Conservation (phyloP, 1,140 invertebrate genomes). For the Luehdorfia chinensis region DNA sequence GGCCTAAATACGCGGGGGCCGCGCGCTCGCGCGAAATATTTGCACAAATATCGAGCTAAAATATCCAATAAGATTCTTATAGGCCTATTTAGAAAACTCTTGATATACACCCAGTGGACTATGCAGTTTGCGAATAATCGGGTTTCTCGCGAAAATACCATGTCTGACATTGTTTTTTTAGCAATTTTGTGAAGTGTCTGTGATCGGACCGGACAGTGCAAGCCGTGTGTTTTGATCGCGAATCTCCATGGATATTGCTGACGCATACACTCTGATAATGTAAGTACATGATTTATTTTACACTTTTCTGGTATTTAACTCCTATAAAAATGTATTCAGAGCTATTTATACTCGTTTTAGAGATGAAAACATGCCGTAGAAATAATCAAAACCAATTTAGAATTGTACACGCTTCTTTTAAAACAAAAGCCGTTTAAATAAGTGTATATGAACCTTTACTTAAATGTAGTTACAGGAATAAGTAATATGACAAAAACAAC, state of each 20-base stretch:
- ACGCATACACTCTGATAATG: slow-evolving; percentile 20
- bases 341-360: too few species aligned
- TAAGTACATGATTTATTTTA: slow-evolving; percentile 36
- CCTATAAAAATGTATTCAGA: too few species aligned
- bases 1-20: slow-evolving; percentile 53
- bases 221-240: slow-evolving; percentile 24
- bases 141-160: slow-evolving; percentile 27
- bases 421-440: too few species aligned
- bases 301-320: too few species aligned
- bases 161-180: slow-evolving; percentile 35
- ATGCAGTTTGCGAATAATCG: slow-evolving; percentile 35
- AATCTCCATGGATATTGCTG: slow-evolving; percentile 32
- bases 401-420: too few species aligned
- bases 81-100: slow-evolving; percentile 50
- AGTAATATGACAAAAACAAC: too few species aligned
- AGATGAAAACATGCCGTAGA: too few species aligned
- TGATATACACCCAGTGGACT: slow-evolving; percentile 24
- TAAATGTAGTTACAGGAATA: too few species aligned
- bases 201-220: slow-evolving; percentile 20
- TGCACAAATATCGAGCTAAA: slow-evolving; percentile 36
- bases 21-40: slow-evolving; percentile 48
- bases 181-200: slow-evolving; percentile 40
- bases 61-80: slow-evolving; percentile 62
- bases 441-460: too few species aligned
- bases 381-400: too few species aligned